These are phyloP conservation scores for Erpetoichthys calabaricus DNA, from an alignment of 2,797 vertebrate species.

Conservation along the genomic window DNA sequence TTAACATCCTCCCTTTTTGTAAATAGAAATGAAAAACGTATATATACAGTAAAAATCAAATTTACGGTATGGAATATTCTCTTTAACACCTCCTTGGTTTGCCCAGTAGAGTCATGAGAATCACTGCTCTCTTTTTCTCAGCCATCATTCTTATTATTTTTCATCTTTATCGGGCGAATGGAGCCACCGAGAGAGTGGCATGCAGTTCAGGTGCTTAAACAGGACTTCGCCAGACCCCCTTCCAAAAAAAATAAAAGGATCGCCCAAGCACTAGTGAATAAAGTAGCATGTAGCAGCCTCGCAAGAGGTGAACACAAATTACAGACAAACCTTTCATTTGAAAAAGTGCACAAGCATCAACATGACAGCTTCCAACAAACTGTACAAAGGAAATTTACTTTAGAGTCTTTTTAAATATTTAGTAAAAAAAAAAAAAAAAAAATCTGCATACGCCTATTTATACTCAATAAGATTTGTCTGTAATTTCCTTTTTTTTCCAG, in stretches of 20 bases:
- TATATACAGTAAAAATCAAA: conserved; percentile 17
- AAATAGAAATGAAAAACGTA: conserved; percentile 1
- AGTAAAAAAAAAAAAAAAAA: conserved; percentile 23
- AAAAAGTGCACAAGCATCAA: conserved; percentile 96
- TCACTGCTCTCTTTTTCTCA: conserved; percentile 26
- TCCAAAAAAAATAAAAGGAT: too few species aligned
- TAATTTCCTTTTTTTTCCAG: conserved; percentile 63
- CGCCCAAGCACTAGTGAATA: conserved; percentile 31
- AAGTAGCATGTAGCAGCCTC: conserved; percentile 69
- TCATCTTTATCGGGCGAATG: conserved; percentile 37
- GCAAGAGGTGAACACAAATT: conserved; percentile 76
- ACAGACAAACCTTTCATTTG: conserved; percentile 90
- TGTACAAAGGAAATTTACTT: conserved; percentile 66
- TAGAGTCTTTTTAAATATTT: conserved; percentile 42
- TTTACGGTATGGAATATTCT: conserved; percentile 14
- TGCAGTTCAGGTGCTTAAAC: conserved; percentile 30
- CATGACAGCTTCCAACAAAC: conserved; percentile 93
- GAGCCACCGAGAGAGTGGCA: conserved; percentile 32
- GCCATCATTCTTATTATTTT: neutral
- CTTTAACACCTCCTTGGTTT: conserved; percentile 22
- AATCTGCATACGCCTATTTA: conserved; percentile 66
- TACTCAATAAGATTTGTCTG: conserved; percentile 68
- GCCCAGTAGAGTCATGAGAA: conserved; percentile 14
- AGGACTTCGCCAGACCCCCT: neutral
- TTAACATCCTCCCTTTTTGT: conserved; percentile 2